A percentile compares a stretch with the other conserved stretches of the same genome.
Evolutionary conservation across 2,797 vertebrate genomes (phyloP).

Genomic region (Anas bernieri): DNA sequence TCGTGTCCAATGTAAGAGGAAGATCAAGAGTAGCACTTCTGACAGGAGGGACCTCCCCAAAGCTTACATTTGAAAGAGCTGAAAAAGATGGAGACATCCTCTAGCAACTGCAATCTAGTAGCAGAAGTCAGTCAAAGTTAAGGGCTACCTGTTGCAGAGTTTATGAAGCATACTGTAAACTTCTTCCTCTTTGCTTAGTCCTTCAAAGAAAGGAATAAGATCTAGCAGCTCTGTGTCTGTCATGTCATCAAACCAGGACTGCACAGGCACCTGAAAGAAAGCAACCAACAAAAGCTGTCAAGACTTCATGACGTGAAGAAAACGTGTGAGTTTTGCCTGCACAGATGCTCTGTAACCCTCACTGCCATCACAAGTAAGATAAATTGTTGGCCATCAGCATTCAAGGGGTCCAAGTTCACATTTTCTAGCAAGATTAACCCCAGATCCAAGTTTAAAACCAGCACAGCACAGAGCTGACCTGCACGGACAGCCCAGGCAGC

Average conservation of each 20-base stretch:
- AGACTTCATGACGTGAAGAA: neutral
- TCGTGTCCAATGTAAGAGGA: conserved; percentile 70
- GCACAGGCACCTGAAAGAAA: conserved; percentile 92
- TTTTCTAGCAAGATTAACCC: neutral
- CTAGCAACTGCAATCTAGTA: conserved; percentile 45
- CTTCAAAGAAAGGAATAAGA: conserved; percentile 95
- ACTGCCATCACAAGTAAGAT: neutral
- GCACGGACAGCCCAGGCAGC: neutral
- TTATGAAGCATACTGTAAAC: conserved; percentile 93
- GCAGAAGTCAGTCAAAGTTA: conserved; percentile 50
- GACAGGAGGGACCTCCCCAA: conserved; percentile 58
- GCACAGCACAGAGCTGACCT: neutral
- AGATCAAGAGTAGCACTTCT: conserved; percentile 68
- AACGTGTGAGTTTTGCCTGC: rapidly evolving
- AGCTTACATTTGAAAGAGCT: conserved; percentile 61
- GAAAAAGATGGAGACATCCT: conserved; percentile 53
- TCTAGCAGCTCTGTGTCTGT: conserved; percentile 97
- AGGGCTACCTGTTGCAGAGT: conserved; percentile 93
- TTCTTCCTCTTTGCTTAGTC: conserved; percentile 90
- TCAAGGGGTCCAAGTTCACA: neutral
- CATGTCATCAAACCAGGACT: conserved; percentile 99
- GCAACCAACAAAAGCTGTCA: neutral
- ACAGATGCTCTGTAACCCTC: neutral
- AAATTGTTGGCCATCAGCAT: neutral
- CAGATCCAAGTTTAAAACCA: neutral